Percentiles rank a stretch among this genome's conserved stretches.
These are phyloP conservation scores for Chascanopsetta lugubris DNA, from an alignment of 2,113 vertebrate genomes.

Conservation along the genomic window DNA sequence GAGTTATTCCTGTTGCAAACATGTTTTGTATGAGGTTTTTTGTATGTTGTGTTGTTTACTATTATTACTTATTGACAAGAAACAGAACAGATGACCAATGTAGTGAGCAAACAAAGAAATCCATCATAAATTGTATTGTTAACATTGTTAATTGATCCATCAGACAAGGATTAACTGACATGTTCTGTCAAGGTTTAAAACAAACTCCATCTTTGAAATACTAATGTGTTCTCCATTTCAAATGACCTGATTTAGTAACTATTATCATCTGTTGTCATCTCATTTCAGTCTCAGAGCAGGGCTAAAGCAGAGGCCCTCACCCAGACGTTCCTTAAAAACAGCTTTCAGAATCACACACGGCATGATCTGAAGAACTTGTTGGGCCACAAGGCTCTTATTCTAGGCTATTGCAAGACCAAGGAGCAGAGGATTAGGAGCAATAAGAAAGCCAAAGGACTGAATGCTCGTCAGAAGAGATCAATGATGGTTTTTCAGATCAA, in stretches of 20 bases:
- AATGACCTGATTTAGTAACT: no score
- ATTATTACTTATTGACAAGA: no score
- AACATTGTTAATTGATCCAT: no score
- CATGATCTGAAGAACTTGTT: conserved; percentile 67
- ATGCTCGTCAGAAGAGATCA: conserved; percentile 56
- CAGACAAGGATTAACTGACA: not conserved
- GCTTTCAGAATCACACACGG: conserved; percentile 54
- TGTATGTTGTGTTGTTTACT: no score
- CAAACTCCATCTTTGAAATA: not conserved
- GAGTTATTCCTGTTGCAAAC: no score
- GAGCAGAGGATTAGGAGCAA: conserved; percentile 65
- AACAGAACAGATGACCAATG: no score
- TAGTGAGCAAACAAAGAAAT: no score
- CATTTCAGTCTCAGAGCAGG: conserved; percentile 56
- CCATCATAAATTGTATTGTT: no score
- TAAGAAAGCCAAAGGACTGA: conserved; percentile 63
- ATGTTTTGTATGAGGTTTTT: no score
- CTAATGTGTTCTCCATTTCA: no score
- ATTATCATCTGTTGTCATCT: not conserved
- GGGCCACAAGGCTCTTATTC: conserved; percentile 84
- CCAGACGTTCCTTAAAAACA: conserved; percentile 83
- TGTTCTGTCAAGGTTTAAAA: not conserved
- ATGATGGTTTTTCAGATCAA: conserved; percentile 66
- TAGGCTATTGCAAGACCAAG: conserved; percentile 73
- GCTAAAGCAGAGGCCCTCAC: conserved; percentile 81